These are phyloP conservation scores for Galagoides demidoff DNA, from an alignment of 2,797 vertebrate species.

Conservation along the genomic window DNA sequence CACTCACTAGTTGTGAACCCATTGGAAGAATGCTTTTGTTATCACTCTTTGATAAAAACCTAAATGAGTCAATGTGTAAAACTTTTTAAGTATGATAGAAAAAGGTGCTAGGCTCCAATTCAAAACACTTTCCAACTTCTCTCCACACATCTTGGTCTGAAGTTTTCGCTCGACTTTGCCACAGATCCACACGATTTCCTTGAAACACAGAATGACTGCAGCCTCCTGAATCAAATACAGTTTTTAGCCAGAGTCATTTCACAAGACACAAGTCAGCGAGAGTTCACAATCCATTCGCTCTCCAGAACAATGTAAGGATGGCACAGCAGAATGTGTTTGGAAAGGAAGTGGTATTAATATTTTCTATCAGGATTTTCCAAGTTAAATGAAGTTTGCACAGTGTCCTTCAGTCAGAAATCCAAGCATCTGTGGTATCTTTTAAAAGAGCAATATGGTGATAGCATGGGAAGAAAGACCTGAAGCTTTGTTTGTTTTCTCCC, in stretches of 20 bases:
- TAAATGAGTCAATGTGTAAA: constrained; percentile 11
- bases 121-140: neutral
- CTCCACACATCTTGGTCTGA: neutral
- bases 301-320: neutral
- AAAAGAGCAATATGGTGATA: neutral
- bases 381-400: neutral
- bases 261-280: neutral
- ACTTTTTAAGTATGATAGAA: neutral
- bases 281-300: neutral
- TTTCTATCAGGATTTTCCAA: constrained; percentile 9
- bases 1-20: neutral
- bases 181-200: neutral
- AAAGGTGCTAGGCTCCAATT: neutral
- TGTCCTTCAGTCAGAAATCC: constrained; percentile 20
- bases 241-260: neutral
- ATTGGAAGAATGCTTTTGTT: neutral
- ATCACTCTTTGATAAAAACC: neutral
- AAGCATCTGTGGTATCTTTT: neutral
- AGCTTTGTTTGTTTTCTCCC: constrained; percentile 38
- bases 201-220: neutral
- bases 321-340: neutral
- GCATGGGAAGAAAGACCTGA: neutral
- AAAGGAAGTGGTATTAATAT: neutral
- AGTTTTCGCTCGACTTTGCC: neutral
- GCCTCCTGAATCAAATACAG: neutral